A percentile compares a stretch with the other conserved stretches of the same genome.
Conservation (phyloP, 2,113 vertebrate genomes). For the Phalacrocorax pelagicus region DNA sequence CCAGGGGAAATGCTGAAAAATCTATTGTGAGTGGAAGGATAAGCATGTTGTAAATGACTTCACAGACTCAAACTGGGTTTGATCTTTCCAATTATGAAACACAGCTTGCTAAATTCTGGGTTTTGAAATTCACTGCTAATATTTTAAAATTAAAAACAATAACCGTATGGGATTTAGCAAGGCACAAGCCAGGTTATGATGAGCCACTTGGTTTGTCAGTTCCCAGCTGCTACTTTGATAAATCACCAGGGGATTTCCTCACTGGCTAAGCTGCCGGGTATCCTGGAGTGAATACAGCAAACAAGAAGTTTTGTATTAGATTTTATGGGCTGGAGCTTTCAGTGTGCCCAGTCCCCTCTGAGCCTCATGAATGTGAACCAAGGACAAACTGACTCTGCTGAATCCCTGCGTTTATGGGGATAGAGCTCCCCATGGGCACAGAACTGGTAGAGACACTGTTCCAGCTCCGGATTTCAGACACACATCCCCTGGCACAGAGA, state of each 20-base stretch:
- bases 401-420: background rate
- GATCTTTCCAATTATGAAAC: background rate
- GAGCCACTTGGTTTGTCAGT: background rate
- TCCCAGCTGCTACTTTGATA: slow-evolving; percentile 26
- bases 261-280: background rate
- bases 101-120: background rate
- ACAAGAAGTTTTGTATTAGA: background rate
- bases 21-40: background rate
- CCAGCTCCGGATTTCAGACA: background rate
- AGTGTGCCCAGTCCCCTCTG: background rate
- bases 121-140: slow-evolving; percentile 19
- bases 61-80: background rate
- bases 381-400: background rate
- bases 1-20: background rate
- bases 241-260: slow-evolving; percentile 26
- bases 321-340: background rate
- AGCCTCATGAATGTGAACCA: background rate
- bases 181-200: slow-evolving; percentile 5
- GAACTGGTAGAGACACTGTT: background rate
- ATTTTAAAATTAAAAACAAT: slow-evolving; percentile 37
- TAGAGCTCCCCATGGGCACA: background rate
- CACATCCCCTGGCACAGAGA: background rate
- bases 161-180: slow-evolving; percentile 16
- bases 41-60: background rate
- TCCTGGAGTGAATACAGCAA: background rate